Base-by-base conservation (phyloP, 2,797 vertebrate genomes). In the Eulemur mongoz region DNA sequence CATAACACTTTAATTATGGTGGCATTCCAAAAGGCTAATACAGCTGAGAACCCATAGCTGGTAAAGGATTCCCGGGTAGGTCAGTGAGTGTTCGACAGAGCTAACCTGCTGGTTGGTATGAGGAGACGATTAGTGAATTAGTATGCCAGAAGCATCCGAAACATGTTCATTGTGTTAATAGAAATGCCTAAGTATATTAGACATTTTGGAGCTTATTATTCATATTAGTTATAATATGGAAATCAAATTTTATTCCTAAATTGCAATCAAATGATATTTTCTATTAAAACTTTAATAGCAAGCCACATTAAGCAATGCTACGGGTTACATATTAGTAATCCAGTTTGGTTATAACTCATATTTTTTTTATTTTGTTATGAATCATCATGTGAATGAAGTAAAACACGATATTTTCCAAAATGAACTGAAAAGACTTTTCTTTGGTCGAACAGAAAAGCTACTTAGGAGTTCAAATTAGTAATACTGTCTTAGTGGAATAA, bases 281-380 rank as follows among this genome's bases (percentile, higher is more conserved):
- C 98, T 98, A 98, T 98, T 98, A 99, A 98, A 98, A 98, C 92
- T 98, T 98, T 98, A 98, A 98, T 98, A 98, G 98, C 98, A 96
- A 99, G 97, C 98, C 98, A 98, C 98, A 98, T 99, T 99, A 98
- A 98, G 97, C 98, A 98, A 84, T 97, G 98, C 89, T 98, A 97
- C 50, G 94, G 98, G 98, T 98, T 98, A 98, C 97, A 96, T 97
- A 98, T 98, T 97, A 97, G 94, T 98, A 98, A 98, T 97, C 94
- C 93, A 97, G 94, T 97, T 98, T 96, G 91, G 95, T 96, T 97
- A 97, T 98, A 98, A 98, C 96, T 98, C 98, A 98, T 92, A 85
- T 92, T 63, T 96, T 92, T 97, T 95, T 1, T 0, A 91, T 97
- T 97, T 97, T 96, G 94, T 95, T 98, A 98, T 95, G 94, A 98